phyloP scores from a whole-genome alignment of 53 echinoderm and acorn worm species.

The Antedon mediterranea region DNA sequence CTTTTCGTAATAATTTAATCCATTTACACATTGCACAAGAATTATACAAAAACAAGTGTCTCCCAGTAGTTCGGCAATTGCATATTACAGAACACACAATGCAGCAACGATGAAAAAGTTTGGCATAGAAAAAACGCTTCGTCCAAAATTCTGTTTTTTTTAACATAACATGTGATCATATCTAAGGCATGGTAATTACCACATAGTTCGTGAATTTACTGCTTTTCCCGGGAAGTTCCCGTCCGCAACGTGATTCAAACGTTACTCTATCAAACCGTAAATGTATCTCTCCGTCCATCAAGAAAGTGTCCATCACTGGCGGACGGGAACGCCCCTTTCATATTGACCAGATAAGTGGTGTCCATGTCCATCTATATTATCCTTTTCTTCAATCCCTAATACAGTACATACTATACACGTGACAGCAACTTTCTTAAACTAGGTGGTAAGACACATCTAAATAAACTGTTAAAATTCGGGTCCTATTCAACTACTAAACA shows the following conservation, averaged over 20 bases:
- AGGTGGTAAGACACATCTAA: not conserved
- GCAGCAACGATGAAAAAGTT: not conserved
- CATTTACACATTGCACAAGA: conserved; percentile 72
- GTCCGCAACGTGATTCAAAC: too few species aligned
- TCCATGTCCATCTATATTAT: too few species aligned
- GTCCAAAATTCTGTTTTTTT: not conserved
- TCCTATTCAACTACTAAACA: not conserved
- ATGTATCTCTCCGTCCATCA: too few species aligned
- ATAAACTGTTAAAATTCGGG: not conserved
- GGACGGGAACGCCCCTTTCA: too few species aligned
- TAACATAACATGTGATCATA: not conserved
- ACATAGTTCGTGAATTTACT: not conserved
- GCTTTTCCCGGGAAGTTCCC: too few species aligned
- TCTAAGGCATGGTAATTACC: not conserved
- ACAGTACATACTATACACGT: too few species aligned
- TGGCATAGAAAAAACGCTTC: not conserved
- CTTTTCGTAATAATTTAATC: conserved; percentile 42
- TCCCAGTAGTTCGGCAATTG: not conserved
- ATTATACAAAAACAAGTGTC: conserved; percentile 12
- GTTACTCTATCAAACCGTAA: too few species aligned
- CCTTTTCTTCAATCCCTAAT: too few species aligned
- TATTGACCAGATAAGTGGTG: too few species aligned
- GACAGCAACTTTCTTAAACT: not conserved
- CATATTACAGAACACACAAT: not conserved
- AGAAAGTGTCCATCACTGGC: too few species aligned